These are phyloP conservation scores for Rousettus madagascariensis DNA, from an alignment of 2,797 vertebrate species.

Conservation along the genomic window DNA sequence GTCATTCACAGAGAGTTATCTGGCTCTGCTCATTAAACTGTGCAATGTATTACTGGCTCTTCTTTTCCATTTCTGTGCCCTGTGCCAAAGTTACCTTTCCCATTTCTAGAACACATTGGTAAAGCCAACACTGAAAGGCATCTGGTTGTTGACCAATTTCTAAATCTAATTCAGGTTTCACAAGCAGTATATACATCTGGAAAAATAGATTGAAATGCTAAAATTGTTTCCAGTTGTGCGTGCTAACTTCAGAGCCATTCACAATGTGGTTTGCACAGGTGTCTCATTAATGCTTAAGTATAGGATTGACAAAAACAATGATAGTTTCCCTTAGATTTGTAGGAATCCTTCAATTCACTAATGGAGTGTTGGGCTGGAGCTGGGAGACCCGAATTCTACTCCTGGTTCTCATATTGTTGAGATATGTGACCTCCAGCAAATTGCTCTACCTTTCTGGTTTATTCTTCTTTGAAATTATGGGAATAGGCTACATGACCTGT, in stretches of 20 bases:
- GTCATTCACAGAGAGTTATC: constrained; percentile 39
- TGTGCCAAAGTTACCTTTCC: neutral
- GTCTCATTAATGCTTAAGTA: constrained; percentile 60
- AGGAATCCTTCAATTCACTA: constrained; percentile 13
- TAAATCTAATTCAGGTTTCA: neutral
- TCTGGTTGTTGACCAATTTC: neutral
- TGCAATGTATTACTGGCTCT: neutral
- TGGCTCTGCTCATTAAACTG: neutral
- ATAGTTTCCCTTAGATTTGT: neutral
- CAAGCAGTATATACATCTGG: constrained; percentile 17
- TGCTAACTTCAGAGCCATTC: constrained; percentile 33
- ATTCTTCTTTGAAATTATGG: constrained; percentile 45
- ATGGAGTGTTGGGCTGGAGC: neutral
- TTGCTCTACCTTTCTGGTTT: neutral
- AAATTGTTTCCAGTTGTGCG: constrained; percentile 39
- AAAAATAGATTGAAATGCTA: constrained; percentile 12
- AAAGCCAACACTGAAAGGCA: neutral
- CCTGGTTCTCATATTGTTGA: neutral
- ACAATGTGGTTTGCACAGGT: neutral
- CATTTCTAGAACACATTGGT: neutral
- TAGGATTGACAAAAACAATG: constrained; percentile 47
- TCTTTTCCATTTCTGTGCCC: constrained; percentile 6
- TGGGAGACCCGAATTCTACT: neutral
- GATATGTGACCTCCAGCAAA: constrained; percentile 31
- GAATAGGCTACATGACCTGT: neutral